Evolutionary conservation across 53 echinoderm and acorn worm species (phyloP).

Genomic region (Arbacia lixula): DNA sequence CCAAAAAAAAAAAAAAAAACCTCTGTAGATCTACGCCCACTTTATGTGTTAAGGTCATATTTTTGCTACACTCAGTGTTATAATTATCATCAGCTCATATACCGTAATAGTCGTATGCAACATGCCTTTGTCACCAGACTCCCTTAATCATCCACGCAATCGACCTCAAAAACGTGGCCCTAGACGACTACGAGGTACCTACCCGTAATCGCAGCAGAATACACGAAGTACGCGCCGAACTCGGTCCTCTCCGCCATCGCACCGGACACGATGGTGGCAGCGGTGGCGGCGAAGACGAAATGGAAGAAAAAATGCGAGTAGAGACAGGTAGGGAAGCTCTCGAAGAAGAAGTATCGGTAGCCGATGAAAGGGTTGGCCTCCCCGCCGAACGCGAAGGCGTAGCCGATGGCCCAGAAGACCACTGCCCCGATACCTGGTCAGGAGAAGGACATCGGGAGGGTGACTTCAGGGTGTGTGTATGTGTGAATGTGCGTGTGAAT

Average conservation of each 20-base stretch:
- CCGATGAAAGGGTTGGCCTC: slow-evolving; percentile 73
- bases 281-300: slow-evolving; percentile 86
- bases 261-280: slow-evolving; percentile 84
- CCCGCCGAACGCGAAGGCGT: slow-evolving; percentile 81
- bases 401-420: slow-evolving; percentile 75
- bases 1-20: too few relatives aligned
- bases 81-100: background rate
- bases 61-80: too few relatives aligned
- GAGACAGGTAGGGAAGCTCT: slow-evolving; percentile 23
- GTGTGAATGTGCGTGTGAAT: background rate
- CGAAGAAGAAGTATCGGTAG: slow-evolving; percentile 71
- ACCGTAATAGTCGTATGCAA: background rate
- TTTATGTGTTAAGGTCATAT: too few relatives aligned
- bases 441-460: background rate
- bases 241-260: slow-evolving; percentile 85
- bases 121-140: background rate
- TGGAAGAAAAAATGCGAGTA: slow-evolving; percentile 83
- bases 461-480: background rate
- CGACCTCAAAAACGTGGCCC: background rate
- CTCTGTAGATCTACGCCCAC: too few relatives aligned
- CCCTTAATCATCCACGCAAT: background rate
- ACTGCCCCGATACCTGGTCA: slow-evolving; percentile 67
- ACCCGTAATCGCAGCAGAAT: slow-evolving; percentile 84
- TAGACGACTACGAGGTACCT: background rate
- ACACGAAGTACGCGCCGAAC: slow-evolving; percentile 83